These are phyloP conservation scores for Solen grandis DNA, from an alignment of 1,140 invertebrate species.

Conservation along the genomic window DNA sequence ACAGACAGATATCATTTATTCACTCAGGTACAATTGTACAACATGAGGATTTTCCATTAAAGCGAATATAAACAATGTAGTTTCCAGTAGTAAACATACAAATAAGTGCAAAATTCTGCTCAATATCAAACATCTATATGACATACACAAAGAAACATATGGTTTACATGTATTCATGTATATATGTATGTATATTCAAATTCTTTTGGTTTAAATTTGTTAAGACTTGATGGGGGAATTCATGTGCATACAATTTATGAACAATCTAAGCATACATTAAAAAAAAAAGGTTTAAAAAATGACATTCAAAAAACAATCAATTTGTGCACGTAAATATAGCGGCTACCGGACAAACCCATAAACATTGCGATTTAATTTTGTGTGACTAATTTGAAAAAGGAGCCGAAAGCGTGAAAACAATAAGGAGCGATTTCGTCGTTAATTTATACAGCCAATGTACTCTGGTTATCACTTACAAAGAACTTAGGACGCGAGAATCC, in stretches of 20 bases:
- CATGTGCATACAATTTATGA: no score
- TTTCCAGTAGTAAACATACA: no score
- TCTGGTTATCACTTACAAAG: conserved; percentile 44
- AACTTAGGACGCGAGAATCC: not conserved
- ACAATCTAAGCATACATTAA: no score
- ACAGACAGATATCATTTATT: no score
- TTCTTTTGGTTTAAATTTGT: no score
- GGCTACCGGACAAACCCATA: not conserved
- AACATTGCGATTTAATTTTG: conserved; percentile 23
- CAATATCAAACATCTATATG: no score
- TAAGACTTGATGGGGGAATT: no score
- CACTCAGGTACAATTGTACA: no score
- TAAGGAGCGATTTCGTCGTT: conserved; percentile 8
- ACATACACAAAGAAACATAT: conserved; percentile 12
- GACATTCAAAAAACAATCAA: conserved; percentile 4
- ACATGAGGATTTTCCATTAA: not conserved
- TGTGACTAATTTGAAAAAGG: conserved; percentile 33
- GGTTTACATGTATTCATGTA: not conserved
- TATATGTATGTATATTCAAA: not conserved
- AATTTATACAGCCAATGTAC: conserved; percentile 21
- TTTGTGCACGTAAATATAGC: not conserved
- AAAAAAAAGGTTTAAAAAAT: conserved; percentile 16
- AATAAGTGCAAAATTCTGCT: no score
- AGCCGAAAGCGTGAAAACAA: conserved; percentile 31
- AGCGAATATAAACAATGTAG: not conserved